phyloP scores from a whole-genome alignment of 92 coral and sea anemone genomes.

The Actinernus sp. region DNA sequence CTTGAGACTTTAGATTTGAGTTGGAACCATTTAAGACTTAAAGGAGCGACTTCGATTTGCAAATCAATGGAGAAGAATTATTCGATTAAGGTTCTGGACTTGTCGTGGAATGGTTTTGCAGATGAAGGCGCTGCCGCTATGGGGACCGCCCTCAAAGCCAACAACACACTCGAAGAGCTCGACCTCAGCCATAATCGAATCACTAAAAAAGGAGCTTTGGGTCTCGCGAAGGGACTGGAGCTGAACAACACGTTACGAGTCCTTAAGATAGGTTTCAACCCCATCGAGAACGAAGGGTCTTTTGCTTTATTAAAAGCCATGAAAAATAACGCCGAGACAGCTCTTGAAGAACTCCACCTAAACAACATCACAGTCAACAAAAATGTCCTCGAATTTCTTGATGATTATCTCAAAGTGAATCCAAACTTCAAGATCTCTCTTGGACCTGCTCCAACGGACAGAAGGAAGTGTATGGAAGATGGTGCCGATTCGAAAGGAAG shows the following conservation, averaged over 20 bases:
- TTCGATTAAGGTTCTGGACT: constrained; percentile 52
- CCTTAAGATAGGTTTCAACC: constrained; percentile 65
- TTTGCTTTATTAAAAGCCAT: constrained; percentile 57
- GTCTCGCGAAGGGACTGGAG: constrained; percentile 63
- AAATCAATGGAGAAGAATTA: constrained; percentile 66
- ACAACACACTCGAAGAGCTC: constrained; percentile 62
- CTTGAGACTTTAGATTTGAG: constrained; percentile 61
- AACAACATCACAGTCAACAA: constrained; percentile 49
- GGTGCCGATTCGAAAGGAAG: constrained; percentile 5
- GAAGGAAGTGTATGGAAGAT: constrained; percentile 5
- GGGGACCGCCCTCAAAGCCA: constrained; percentile 70
- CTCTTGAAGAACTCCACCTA: constrained; percentile 60
- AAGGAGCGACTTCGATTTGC: constrained; percentile 83
- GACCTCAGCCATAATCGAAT: constrained; percentile 79
- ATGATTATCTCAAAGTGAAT: constrained; percentile 17
- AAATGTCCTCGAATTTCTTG: constrained; percentile 24
- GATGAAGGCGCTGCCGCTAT: constrained; percentile 86
- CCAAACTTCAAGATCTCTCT: constrained; percentile 37
- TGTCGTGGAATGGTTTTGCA: constrained; percentile 94
- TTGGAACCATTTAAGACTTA: constrained; percentile 78
- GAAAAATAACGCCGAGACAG: constrained; percentile 49
- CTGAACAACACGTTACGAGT: constrained; percentile 52
- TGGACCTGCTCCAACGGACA: constrained; percentile 25
- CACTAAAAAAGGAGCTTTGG: constrained; percentile 60
- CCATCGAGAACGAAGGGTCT: constrained; percentile 57